phyloP scores from a whole-genome alignment of 2,888 invertebrate species.

The Drosophila prolongata region DNA sequence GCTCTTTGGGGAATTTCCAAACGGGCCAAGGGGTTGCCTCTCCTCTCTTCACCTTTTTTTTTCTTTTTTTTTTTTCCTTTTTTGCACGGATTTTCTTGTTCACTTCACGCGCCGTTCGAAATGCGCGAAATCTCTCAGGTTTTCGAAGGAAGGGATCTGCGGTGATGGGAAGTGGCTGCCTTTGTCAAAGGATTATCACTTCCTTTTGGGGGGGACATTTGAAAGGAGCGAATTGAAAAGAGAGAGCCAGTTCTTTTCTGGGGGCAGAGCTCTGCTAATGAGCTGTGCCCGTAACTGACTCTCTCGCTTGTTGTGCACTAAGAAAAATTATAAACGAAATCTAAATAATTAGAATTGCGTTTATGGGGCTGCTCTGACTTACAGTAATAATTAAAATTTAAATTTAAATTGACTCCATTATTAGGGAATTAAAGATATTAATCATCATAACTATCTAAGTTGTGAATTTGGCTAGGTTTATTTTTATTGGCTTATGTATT shows the following conservation, averaged over 20 bases:
- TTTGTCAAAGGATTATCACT: slow-evolving; percentile 80
- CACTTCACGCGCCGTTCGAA: slow-evolving; percentile 49
- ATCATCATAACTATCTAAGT: too few species aligned
- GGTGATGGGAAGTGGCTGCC: slow-evolving; percentile 37
- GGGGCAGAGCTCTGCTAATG: slow-evolving; percentile 27
- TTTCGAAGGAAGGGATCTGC: not conserved
- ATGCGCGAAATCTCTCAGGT: slow-evolving; percentile 65
- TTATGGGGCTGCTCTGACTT: too few species aligned
- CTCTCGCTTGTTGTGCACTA: not conserved
- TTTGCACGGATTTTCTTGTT: slow-evolving; percentile 49
- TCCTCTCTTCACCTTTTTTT: not conserved
- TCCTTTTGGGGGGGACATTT: slow-evolving; percentile 37
- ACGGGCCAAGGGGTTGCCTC: slow-evolving; percentile 31
- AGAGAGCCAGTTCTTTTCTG: not conserved
- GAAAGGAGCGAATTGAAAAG: not conserved
- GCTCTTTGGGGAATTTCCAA: slow-evolving; percentile 64
- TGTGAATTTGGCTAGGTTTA: too few species aligned
- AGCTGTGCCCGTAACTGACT: slow-evolving; percentile 22
- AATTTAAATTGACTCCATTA: too few species aligned
- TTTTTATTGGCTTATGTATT: too few species aligned
- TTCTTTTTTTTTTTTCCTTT: slow-evolving; percentile 47
- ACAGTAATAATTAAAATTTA: too few species aligned
- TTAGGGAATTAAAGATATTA: too few species aligned
- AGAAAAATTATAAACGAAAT: too few species aligned
- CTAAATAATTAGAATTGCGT: too few species aligned